These are phyloP conservation scores for Sapajus apella DNA, from an alignment of 2,113 vertebrate species.

Conservation along the genomic window DNA sequence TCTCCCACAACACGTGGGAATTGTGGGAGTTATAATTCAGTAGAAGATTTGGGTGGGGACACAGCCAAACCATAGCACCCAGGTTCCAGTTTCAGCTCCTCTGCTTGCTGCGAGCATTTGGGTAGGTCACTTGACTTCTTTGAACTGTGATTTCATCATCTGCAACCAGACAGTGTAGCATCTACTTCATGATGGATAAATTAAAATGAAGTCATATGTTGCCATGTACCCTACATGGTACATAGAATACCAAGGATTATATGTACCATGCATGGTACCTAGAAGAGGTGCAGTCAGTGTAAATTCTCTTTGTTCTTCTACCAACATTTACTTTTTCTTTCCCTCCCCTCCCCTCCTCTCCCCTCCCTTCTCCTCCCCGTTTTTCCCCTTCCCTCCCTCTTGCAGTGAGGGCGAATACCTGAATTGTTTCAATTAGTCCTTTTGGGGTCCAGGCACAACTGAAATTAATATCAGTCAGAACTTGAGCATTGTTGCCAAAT, in stretches of 20 bases:
- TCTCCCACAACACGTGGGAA: no score
- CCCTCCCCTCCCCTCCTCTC: no score
- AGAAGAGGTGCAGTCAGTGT: not conserved
- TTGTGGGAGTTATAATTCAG: no score
- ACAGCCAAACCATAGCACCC: no score
- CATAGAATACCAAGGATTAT: not conserved
- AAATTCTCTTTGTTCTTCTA: not conserved
- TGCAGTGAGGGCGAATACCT: no score
- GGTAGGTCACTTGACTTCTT: not conserved
- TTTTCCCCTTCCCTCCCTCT: not conserved
- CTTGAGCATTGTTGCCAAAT: not conserved
- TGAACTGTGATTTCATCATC: not conserved
- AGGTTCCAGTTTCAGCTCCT: not conserved
- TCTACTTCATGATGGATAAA: not conserved
- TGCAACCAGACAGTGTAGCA: not conserved
- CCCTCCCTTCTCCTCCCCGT: no score
- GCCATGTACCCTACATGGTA: accelerated
- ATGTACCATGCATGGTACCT: accelerated
- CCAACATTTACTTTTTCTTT: not conserved
- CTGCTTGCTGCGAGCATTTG: not conserved
- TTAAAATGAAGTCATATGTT: not conserved
- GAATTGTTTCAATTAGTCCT: not conserved
- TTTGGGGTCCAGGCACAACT: conserved; percentile 11
- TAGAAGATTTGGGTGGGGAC: no score
- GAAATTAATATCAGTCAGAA: conserved; percentile 11